Evolutionary conservation across 1,140 invertebrate genomes (phyloP).

Genomic region (Hycleus phaleratus): DNA sequence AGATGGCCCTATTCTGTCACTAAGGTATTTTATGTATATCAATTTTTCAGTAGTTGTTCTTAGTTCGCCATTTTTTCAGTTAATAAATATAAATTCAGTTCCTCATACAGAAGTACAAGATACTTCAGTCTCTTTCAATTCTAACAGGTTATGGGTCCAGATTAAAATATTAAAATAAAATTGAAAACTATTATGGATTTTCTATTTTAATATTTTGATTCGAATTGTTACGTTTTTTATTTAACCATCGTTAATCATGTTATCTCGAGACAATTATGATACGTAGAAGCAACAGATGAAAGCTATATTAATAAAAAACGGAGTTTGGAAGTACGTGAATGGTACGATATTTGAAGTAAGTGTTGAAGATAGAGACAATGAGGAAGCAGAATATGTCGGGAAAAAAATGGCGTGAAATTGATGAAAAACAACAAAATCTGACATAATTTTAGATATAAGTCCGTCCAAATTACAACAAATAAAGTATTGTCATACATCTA

Average conservation of each 20-base stretch:
- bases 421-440: background rate
- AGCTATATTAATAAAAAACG: constrained; percentile 21
- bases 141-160: background rate
- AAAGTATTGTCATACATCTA: constrained; percentile 22
- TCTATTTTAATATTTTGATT: background rate
- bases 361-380: too few relatives aligned
- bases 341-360: background rate
- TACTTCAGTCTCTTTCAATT: background rate
- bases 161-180: background rate
- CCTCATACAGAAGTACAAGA: too few relatives aligned
- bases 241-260: background rate
- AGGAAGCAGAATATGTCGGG: background rate
- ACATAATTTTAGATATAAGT: background rate
- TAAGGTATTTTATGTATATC: too few relatives aligned
- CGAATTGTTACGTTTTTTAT: too few relatives aligned
- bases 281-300: constrained; percentile 24
- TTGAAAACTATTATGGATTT: background rate
- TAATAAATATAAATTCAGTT: too few relatives aligned
- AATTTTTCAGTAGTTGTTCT: too few relatives aligned
- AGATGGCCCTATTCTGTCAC: too few relatives aligned
- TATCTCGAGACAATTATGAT: constrained; percentile 19
- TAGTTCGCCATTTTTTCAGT: too few relatives aligned
- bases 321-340: constrained; percentile 17
- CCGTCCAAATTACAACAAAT: background rate
- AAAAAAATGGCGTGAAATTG: background rate